phyloP scores from a whole-genome alignment of 1,140 invertebrate species.

The Aethina tumida region DNA sequence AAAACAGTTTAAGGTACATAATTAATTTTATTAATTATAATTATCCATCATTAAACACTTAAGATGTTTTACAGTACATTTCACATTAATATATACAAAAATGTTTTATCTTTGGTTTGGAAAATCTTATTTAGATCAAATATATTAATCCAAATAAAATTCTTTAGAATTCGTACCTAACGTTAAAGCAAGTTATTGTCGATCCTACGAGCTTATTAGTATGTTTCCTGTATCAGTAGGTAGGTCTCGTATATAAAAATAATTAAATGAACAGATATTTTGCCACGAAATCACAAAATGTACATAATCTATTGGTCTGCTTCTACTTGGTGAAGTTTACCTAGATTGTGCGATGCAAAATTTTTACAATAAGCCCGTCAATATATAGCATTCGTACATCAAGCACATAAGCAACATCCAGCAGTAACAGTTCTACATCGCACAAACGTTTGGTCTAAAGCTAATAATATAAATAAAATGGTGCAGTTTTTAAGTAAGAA shows the following conservation, averaged over 20 bases:
- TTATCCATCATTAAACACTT: slow-evolving; percentile 14
- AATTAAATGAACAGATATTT: slow-evolving; percentile 2
- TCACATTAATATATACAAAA: slow-evolving; percentile 14
- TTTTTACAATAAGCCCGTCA: too few relatives aligned
- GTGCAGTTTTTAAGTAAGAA: not conserved
- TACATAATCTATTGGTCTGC: too few relatives aligned
- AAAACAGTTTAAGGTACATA: slow-evolving; percentile 9
- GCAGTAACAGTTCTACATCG: too few relatives aligned
- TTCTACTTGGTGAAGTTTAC: too few relatives aligned
- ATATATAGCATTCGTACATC: too few relatives aligned
- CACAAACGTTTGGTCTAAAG: too few relatives aligned
- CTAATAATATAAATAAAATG: not conserved
- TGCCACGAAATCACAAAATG: too few relatives aligned
- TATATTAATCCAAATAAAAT: slow-evolving; percentile 10
- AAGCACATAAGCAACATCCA: too few relatives aligned
- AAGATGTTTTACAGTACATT: slow-evolving; percentile 14
- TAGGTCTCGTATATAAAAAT: slow-evolving; percentile 1
- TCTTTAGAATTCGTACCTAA: slow-evolving; percentile 8
- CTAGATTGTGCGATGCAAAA: too few relatives aligned
- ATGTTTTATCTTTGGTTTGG: slow-evolving; percentile 9
- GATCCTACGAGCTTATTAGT: slow-evolving; percentile 24
- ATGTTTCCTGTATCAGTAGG: slow-evolving; percentile 2
- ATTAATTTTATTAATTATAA: slow-evolving; percentile 13
- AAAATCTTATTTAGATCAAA: slow-evolving; percentile 1
- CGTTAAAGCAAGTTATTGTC: slow-evolving; percentile 32